These are phyloP conservation scores for Elysia crispata DNA, from an alignment of 2,888 invertebrate species.

Conservation along the genomic window DNA sequence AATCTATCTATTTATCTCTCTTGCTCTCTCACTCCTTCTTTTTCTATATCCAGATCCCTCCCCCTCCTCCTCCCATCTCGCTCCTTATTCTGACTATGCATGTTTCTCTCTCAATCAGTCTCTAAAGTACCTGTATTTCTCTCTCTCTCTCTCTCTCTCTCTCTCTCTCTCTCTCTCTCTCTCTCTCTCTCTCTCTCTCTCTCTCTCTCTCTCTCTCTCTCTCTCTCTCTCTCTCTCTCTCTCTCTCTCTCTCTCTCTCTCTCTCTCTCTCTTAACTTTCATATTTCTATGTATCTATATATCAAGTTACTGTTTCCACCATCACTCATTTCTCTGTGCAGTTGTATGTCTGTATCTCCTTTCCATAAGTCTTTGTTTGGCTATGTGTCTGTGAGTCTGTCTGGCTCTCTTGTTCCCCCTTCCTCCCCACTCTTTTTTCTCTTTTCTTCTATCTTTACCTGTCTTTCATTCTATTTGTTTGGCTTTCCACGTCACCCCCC, in stretches of 20 bases:
- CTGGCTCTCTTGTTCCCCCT: too few relatives aligned
- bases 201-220: slow-evolving; percentile 14
- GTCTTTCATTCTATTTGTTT: too few relatives aligned
- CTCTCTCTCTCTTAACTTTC: neutral
- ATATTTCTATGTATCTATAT: neutral
- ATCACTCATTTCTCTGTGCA: too few relatives aligned
- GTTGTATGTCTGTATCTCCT: too few relatives aligned
- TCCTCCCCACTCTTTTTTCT: too few relatives aligned
- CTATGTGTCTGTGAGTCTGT: too few relatives aligned
- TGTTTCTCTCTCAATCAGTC: neutral
- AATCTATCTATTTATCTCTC: slow-evolving; percentile 14
- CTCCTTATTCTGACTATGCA: too few relatives aligned
- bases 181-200: too few relatives aligned
- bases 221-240: neutral
- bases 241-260: neutral
- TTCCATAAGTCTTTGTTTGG: too few relatives aligned
- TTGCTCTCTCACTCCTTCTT: slow-evolving; percentile 1
- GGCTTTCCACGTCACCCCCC: too few relatives aligned
- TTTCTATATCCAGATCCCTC: neutral
- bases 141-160: neutral
- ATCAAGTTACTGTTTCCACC: too few relatives aligned
- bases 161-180: neutral
- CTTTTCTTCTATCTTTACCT: too few relatives aligned
- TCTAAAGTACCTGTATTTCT: neutral
- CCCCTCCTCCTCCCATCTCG: neutral